phyloP scores from a whole-genome alignment of 2,797 vertebrate species.

The Staurois parvus region DNA sequence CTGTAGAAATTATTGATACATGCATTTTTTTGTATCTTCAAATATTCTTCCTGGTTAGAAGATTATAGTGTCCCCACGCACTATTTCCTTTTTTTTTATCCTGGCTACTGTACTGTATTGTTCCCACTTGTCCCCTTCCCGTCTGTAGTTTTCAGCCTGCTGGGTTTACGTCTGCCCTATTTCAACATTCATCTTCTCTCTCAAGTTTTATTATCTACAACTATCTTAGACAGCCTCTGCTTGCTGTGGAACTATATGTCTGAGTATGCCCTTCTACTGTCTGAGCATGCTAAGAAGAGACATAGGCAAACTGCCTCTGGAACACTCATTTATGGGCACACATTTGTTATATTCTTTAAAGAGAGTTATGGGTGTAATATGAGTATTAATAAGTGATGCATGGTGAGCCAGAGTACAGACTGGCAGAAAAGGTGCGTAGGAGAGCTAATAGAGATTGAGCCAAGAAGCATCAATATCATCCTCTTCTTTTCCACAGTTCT shows the following conservation, averaged over 20 bases:
- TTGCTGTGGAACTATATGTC: not conserved
- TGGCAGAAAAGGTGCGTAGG: constrained; percentile 36
- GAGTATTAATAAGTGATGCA: constrained; percentile 17
- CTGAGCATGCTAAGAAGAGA: not conserved
- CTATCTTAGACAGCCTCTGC: not conserved
- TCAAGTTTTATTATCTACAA: constrained; percentile 3
- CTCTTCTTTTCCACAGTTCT: constrained; percentile 27
- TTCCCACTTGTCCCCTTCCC: not conserved
- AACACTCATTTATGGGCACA: constrained; percentile 14
- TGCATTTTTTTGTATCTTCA: not conserved
- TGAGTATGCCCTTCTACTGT: not conserved
- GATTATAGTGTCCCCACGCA: constrained; percentile 18
- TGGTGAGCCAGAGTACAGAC: constrained; percentile 27
- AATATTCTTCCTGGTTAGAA: not conserved
- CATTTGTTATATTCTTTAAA: constrained; percentile 14
- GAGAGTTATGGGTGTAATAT: constrained; percentile 22
- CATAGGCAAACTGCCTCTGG: not conserved
- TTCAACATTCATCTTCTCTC: not conserved
- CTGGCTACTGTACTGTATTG: constrained; percentile 7
- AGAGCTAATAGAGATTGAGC: constrained; percentile 27
- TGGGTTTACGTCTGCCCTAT: constrained; percentile 2
- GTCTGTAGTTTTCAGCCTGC: not conserved
- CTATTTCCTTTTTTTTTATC: not conserved
- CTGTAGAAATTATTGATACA: not conserved
- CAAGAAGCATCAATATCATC: constrained; percentile 42